Percentiles rank a stretch among this genome's conserved stretches.
These are phyloP conservation scores for Ophion ventricosus DNA, from an alignment of 2,888 invertebrate genomes.

Conservation along the genomic window DNA sequence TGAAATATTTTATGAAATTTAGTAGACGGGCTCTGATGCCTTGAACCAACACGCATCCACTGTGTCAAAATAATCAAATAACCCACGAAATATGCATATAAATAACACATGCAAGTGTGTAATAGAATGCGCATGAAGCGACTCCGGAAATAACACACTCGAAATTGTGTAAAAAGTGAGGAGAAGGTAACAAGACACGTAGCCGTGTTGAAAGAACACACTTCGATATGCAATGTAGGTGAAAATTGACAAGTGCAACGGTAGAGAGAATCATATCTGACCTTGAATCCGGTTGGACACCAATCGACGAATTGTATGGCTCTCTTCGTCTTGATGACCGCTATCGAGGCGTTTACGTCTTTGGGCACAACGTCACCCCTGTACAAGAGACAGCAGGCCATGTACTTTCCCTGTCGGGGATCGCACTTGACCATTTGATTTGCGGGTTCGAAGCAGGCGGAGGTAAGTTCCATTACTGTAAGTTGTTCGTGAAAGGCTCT, in stretches of 20 bases:
- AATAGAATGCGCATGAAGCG: too few species aligned
- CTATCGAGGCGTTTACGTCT: constrained; percentile 86
- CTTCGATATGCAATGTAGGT: background rate
- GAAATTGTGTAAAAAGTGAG: too few species aligned
- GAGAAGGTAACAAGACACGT: too few species aligned
- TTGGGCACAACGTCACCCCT: constrained; percentile 88
- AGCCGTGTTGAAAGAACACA: too few species aligned
- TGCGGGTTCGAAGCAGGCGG: constrained; percentile 84
- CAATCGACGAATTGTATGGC: constrained; percentile 86
- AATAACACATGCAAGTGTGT: too few species aligned
- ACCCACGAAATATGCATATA: too few species aligned
- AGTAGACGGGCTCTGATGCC: too few species aligned
- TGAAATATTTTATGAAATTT: too few species aligned
- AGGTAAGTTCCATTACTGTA: constrained; percentile 86
- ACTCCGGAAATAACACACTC: too few species aligned
- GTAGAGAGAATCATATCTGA: constrained; percentile 57
- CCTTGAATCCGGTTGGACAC: constrained; percentile 87
- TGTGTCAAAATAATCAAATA: too few species aligned
- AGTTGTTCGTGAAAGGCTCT: constrained; percentile 85
- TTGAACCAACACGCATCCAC: too few species aligned
- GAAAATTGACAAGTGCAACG: background rate
- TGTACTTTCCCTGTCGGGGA: constrained; percentile 83
- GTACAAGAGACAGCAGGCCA: constrained; percentile 85
- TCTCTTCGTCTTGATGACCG: constrained; percentile 86
- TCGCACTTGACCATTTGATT: constrained; percentile 80